Percentiles rank a stretch among this genome's conserved stretches.
These are phyloP conservation scores for Hyles euphorbiae DNA, from an alignment of 1,140 invertebrate species.

Conservation along the genomic window DNA sequence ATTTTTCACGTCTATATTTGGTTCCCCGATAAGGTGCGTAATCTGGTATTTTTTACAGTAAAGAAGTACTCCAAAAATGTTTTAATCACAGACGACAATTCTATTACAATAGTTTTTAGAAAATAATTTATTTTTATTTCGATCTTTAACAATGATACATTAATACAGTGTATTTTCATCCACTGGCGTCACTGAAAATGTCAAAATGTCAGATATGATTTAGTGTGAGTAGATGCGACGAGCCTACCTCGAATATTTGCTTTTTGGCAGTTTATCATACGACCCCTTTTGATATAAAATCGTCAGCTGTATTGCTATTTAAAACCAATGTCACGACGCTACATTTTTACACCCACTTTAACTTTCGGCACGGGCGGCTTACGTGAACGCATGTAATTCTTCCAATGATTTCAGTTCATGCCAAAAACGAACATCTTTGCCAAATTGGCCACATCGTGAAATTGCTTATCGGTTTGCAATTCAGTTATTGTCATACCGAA, in stretches of 20 bases:
- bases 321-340: conserved; percentile 41
- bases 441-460: not conserved
- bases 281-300: conserved; percentile 34
- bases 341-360: conserved; percentile 38
- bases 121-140: too few relatives aligned
- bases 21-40: too few relatives aligned
- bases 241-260: not conserved
- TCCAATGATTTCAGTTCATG: conserved; percentile 10
- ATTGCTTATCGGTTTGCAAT: too few relatives aligned
- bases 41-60: too few relatives aligned
- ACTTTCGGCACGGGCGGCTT: conserved; percentile 23
- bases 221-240: not conserved
- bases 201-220: not conserved
- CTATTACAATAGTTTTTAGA: too few relatives aligned
- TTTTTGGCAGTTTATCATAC: conserved; percentile 14
- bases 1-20: too few relatives aligned
- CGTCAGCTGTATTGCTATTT: conserved; percentile 48
- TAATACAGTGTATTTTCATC: too few relatives aligned
- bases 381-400: conserved; percentile 16
- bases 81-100: too few relatives aligned
- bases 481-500: too few relatives aligned
- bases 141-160: too few relatives aligned
- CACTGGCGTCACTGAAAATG: too few relatives aligned
- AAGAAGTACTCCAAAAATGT: too few relatives aligned
- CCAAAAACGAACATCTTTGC: conserved; percentile 11